Evolutionary conservation across 2,113 vertebrate species (phyloP), one percentile per base, ranked within the genome.

Genomic region (Verasper variegatus): DNA sequence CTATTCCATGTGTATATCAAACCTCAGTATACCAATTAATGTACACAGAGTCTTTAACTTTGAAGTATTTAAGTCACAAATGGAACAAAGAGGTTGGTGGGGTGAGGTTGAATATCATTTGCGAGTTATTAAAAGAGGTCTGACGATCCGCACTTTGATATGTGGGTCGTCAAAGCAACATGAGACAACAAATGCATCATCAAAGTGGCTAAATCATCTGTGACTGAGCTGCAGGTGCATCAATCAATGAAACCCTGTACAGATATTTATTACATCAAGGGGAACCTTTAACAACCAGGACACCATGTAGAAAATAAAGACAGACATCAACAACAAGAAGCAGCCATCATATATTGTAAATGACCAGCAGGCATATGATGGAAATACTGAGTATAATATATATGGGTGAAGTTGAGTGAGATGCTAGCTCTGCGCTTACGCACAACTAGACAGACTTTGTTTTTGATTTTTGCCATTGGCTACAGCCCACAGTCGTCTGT

Each of bases 51-150:
- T 45, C 5, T 45, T 70, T 49, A 66, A 68, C 76, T 82, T 88
- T 83, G 79, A 88, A 82, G 82, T 75, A 26, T 67, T 56, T 71
- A 42, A 17, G 80, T 76, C 82, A 57, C 70, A 68, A 88, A 82
- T 68, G 31, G 74, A 54, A 54, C n/a, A 54, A 15, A 83, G 68
- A 78, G 57, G 54, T 51, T 51, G 68, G 60, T 76, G 1, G 1
- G 63, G 23, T 18, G 27, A 66, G 73, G 74, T 61, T 81, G 73
- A 81, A 81, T 42, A 31, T 49, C 72, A 64, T 85, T 67, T 73
- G 27, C 56, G 51, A 54, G 51, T 54, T 58, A 54, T 66, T n/a
- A 74, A 10, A 82, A 79, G 67, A 75, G 74, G 13, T 64, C 47
- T 61, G 56, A 80, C 45, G 24, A 66, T 54, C 61, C 60, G 20